Percentiles rank a stretch among this genome's conserved stretches.
These are phyloP conservation scores for Halcyon malimbica DNA, from an alignment of 2,113 vertebrate species.

Conservation along the genomic window DNA sequence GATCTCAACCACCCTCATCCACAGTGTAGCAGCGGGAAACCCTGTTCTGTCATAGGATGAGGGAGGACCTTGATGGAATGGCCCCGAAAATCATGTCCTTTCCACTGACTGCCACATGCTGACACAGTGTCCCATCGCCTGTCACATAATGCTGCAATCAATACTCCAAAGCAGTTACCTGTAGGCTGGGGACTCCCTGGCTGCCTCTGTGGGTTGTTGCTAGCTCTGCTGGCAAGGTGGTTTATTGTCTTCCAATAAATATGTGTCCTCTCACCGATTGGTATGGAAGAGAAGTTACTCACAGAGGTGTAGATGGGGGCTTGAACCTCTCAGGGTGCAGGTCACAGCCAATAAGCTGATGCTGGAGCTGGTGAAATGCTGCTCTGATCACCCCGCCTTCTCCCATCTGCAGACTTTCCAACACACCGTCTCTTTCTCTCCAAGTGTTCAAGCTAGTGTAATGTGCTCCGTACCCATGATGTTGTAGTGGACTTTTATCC, in stretches of 20 bases:
- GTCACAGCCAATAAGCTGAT: fast-evolving
- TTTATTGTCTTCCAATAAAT: neutral
- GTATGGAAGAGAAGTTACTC: neutral
- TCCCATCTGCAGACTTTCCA: neutral
- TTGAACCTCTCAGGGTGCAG: neutral
- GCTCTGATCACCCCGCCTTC: neutral
- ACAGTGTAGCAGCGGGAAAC: neutral
- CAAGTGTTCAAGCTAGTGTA: neutral
- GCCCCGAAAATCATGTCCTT: neutral
- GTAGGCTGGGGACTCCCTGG: neutral
- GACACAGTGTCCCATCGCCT: neutral
- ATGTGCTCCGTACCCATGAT: neutral
- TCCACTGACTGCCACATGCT: neutral
- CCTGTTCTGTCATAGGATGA: neutral
- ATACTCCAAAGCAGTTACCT: neutral
- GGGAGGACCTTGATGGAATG: neutral
- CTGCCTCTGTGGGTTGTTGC: neutral
- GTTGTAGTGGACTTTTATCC: neutral
- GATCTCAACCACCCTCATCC: neutral
- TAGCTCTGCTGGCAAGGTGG: neutral
- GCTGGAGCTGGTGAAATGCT: neutral
- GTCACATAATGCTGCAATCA: neutral
- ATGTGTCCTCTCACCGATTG: fast-evolving
- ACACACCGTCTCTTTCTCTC: neutral
- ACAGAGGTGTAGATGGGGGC: neutral